Evolutionary conservation across 2,113 vertebrate species (phyloP).

Genomic region (Galbula dea): DNA sequence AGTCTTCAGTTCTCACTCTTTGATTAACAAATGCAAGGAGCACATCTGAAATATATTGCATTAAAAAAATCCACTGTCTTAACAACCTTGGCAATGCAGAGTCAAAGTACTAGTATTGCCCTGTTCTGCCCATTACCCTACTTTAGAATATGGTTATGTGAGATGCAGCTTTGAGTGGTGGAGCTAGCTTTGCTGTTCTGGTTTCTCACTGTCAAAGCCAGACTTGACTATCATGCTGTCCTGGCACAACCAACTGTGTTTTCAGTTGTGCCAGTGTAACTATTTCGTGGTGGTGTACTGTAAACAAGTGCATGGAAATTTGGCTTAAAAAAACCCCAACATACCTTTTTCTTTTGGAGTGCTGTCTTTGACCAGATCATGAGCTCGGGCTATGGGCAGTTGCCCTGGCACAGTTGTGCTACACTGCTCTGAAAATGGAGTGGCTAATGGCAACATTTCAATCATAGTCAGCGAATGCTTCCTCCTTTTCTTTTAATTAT

Average conservation of each 20-base stretch:
- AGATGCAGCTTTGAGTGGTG: not conserved
- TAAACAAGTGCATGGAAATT: not conserved
- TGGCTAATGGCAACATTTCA: not conserved
- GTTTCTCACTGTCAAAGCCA: not conserved
- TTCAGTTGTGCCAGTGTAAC: not conserved
- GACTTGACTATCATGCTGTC: not conserved
- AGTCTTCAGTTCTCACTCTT: not conserved
- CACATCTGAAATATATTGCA: not conserved
- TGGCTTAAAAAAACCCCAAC: not conserved
- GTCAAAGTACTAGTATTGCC: no score
- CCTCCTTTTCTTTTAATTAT: not conserved
- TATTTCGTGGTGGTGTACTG: not conserved
- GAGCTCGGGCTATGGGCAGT: not conserved
- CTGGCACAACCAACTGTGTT: not conserved
- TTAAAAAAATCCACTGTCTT: not conserved
- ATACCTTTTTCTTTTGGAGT: not conserved
- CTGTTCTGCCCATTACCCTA: not conserved
- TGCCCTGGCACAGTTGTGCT: not conserved
- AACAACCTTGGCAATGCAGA: not conserved
- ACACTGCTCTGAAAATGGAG: not conserved
- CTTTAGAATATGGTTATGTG: not conserved
- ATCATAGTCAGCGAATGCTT: not conserved
- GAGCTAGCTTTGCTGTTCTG: not conserved
- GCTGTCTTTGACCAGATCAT: not conserved
- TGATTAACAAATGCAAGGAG: not conserved